Evolutionary conservation across 2,797 vertebrate genomes (phyloP), one percentile per base, ranked within the genome.

Genomic region (Periparus ater): DNA sequence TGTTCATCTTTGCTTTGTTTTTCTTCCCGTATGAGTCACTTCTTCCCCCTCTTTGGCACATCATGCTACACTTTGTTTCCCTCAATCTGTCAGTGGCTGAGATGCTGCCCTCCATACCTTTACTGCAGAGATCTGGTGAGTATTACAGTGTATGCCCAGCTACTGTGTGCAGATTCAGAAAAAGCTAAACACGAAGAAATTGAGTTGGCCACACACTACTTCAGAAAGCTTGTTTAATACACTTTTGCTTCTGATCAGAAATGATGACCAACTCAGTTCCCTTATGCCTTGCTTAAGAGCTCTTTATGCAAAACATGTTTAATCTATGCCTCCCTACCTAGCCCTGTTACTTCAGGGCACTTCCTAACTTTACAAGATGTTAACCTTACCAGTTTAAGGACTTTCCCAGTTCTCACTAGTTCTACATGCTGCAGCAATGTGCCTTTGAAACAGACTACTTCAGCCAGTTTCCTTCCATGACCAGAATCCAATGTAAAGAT

Each of bases 11-110:
- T 85, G 67, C 71, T 91, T 93, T 95, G 88, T 91, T 97, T 96
- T 97, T 73, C 76, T 96, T 91, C 77, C 93, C 34, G 17, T 65
- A 9, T 91, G 88, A 94, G 77, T 95, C 95, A 96, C 68, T 95
- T 44, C 75, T 90, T 95, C 58, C 93, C 36, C 36, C 23, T 63
- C 65, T 63, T 61, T 22, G 77, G 58, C 60, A 65, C 67, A 20
- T 12, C 0, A 2, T 71, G 42, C 77, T 70, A 1, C 2, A 6
- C 36, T 87, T 74, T 66, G 58, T 83, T 92, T 70, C 45, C 26
- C 75, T 89, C 0, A 0, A 21, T n/a, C 67, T 81, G 62, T 47
- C 60, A 26, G n/a, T 22, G 66, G 58, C 66, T 75, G 70, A 54
- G 77, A 40, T 61, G 83, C 81, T 87, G 78, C 57, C 4, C 5